Percentiles rank a stretch among this genome's conserved stretches.
Evolutionary conservation across 2,113 vertebrate genomes (phyloP).

Genomic region (Hyaena hyaena): DNA sequence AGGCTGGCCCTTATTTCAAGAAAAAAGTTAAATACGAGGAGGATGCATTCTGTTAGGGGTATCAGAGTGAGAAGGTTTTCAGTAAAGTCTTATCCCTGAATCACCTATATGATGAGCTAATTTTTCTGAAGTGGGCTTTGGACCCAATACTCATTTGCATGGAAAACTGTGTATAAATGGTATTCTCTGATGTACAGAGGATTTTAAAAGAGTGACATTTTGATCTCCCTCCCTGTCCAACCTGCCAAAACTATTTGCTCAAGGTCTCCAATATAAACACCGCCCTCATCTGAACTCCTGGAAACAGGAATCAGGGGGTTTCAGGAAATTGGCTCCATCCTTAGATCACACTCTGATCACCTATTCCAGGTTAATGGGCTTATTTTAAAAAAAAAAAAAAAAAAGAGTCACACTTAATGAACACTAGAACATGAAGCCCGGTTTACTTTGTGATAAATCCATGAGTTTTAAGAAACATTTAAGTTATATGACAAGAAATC

Average conservation of each 20-base stretch:
- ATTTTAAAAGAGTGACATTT: neutral
- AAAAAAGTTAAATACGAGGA: neutral
- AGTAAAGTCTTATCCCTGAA: neutral
- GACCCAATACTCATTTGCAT: neutral
- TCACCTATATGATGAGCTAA: neutral
- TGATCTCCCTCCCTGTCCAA: neutral
- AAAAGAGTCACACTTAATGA: neutral
- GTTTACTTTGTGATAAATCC: neutral
- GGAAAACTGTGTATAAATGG: neutral
- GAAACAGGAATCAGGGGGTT: neutral
- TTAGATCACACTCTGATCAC: neutral
- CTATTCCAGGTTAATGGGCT: neutral
- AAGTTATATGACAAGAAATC: constrained; percentile 59
- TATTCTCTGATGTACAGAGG: neutral
- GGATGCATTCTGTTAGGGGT: neutral
- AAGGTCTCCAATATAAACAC: neutral
- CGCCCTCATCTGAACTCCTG: neutral
- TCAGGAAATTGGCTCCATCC: neutral
- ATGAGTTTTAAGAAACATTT: neutral
- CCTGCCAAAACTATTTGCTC: neutral
- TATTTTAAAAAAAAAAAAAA: neutral
- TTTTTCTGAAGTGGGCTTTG: neutral
- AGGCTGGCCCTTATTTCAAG: neutral
- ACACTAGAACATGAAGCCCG: neutral
- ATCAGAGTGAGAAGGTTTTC: neutral